Evolutionary conservation across 2,888 invertebrate genomes (phyloP).

Genomic region (Opisthograptis luteolata): DNA sequence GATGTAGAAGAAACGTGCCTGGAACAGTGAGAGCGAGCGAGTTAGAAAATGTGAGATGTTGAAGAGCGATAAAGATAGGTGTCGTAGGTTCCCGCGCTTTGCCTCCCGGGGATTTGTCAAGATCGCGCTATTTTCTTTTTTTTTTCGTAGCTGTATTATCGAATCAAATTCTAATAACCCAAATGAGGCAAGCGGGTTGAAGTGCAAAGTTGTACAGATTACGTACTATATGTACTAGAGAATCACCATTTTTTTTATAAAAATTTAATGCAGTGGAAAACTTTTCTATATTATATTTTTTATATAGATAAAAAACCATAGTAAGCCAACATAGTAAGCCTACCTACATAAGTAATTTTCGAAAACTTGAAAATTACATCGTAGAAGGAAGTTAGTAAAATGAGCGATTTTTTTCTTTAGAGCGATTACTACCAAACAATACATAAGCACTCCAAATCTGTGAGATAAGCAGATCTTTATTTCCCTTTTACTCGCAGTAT

Average conservation of each 20-base stretch:
- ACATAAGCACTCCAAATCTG: too few species aligned
- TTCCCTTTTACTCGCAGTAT: slow-evolving; percentile 9
- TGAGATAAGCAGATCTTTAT: neutral
- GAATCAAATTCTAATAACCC: slow-evolving; percentile 59
- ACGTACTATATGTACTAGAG: too few species aligned
- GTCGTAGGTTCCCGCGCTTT: slow-evolving; percentile 41
- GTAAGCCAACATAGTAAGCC: too few species aligned
- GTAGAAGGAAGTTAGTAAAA: too few species aligned
- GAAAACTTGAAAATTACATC: too few species aligned
- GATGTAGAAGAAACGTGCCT: slow-evolving; percentile 48
- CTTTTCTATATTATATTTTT: too few species aligned
- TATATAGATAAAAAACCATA: too few species aligned
- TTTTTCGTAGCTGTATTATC: slow-evolving; percentile 45
- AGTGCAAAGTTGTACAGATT: slow-evolving; percentile 45
- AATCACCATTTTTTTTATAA: too few species aligned
- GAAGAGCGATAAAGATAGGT: slow-evolving; percentile 46
- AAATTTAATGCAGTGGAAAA: too few species aligned
- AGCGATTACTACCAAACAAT: too few species aligned
- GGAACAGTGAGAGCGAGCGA: slow-evolving; percentile 45
- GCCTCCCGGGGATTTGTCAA: slow-evolving; percentile 64
- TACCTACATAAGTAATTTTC: too few species aligned
- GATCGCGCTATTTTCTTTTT: slow-evolving; percentile 54
- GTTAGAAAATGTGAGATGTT: slow-evolving; percentile 36
- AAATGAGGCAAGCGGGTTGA: slow-evolving; percentile 50
- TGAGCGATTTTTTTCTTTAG: too few species aligned